A percentile compares a stretch with the other conserved stretches of the same genome.
Conservation (phyloP, 2,888 invertebrate species). For the Idaea biselata region DNA sequence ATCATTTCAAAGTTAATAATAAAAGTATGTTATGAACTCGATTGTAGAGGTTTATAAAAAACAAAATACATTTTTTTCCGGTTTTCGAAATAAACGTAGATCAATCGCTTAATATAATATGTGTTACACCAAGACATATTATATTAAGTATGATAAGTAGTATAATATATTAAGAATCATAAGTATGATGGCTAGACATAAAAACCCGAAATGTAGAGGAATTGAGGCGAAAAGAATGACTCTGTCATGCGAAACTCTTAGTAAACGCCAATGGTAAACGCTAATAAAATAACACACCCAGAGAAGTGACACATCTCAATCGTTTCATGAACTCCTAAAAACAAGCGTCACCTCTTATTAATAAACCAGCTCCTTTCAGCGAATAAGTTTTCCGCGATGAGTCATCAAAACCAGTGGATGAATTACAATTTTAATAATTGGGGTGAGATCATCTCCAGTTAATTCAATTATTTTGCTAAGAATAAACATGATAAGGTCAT, state of each 20-base stretch:
- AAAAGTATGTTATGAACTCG: neutral
- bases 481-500: conserved; percentile 1
- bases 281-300: neutral
- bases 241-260: no score
- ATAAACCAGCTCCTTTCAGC: neutral
- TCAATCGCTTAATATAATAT: no score
- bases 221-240: no score
- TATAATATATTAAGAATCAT: no score
- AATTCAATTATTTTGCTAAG: neutral
- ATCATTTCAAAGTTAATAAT: neutral
- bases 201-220: no score
- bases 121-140: no score
- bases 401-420: neutral
- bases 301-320: neutral
- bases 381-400: neutral
- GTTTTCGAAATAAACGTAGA: no score
- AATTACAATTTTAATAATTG: neutral
- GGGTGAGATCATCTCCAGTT: neutral
- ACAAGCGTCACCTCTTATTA: neutral
- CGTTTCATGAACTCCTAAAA: neutral
- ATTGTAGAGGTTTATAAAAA: neutral
- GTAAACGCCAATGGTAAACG: neutral
- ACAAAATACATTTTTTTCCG: neutral
- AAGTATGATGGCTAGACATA: no score
- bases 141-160: no score